These are phyloP conservation scores for Syngnathus acus DNA, from an alignment of 2,797 vertebrate species.

Conservation along the genomic window DNA sequence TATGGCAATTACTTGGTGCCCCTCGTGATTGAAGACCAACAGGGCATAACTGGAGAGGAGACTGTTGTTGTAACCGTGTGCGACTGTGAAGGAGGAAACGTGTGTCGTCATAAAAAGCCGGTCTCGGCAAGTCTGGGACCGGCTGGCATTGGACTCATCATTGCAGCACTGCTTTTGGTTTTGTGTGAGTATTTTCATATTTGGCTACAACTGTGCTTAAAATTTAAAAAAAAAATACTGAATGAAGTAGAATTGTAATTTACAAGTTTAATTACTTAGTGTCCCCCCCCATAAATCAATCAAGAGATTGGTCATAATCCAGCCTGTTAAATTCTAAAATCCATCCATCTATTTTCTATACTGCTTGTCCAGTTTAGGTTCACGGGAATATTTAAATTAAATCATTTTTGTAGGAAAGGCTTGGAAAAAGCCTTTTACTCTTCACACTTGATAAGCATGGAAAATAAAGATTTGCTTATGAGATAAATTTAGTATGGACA, in stretches of 20 bases:
- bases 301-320: too few relatives aligned
- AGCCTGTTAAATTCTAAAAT: not conserved
- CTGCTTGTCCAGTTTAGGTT: too few relatives aligned
- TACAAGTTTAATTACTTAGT: not conserved
- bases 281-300: too few relatives aligned
- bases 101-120: conserved; percentile 34
- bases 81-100: conserved; percentile 43
- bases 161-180: conserved; percentile 55
- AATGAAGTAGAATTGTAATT: too few relatives aligned
- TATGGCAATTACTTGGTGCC: conserved; percentile 69
- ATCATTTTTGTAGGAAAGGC: not conserved
- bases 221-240: not conserved
- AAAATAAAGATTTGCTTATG: too few relatives aligned
- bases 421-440: not conserved
- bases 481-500: too few relatives aligned
- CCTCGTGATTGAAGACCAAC: conserved; percentile 69
- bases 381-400: too few relatives aligned
- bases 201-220: not conserved
- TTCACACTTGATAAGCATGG: not conserved
- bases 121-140: conserved; percentile 22
- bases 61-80: conserved; percentile 64
- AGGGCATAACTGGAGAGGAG: conserved; percentile 46
- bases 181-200: conserved; percentile 64
- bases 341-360: not conserved
- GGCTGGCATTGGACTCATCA: conserved; percentile 44